These are phyloP conservation scores for Campylomormyrus tamandua DNA, from an alignment of 2,113 vertebrate species.

Conservation along the genomic window DNA sequence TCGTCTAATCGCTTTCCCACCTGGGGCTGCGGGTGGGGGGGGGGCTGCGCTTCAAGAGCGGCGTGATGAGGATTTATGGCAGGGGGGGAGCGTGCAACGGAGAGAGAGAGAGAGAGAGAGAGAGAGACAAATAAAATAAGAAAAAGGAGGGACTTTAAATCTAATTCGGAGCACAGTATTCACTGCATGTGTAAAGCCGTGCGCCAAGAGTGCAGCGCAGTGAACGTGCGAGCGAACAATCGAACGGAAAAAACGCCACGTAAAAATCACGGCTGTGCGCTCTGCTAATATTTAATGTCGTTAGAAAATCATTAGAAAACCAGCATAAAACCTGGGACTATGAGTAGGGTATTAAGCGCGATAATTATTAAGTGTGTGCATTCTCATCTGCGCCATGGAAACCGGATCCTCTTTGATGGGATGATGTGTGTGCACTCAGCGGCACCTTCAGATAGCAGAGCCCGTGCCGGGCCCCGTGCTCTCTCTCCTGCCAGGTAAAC, in stretches of 20 bases:
- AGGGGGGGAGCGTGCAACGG: slow-evolving; percentile 8
- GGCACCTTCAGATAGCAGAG: slow-evolving; percentile 63
- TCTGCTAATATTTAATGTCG: slow-evolving; percentile 78
- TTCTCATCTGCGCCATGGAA: slow-evolving; percentile 60
- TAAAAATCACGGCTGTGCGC: slow-evolving; percentile 69
- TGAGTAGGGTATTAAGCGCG: slow-evolving; percentile 75
- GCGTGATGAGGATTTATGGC: slow-evolving; percentile 25
- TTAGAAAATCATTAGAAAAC: slow-evolving; percentile 80
- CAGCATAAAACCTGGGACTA: slow-evolving; percentile 74
- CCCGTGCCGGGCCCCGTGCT: slow-evolving; percentile 49
- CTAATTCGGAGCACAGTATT: slow-evolving; percentile 64
- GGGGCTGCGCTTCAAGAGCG: slow-evolving; percentile 40
- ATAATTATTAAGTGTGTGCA: slow-evolving; percentile 70
- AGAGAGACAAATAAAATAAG: slow-evolving; percentile 65
- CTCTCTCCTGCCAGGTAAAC: slow-evolving; percentile 48
- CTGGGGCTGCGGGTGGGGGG: slow-evolving; percentile 42
- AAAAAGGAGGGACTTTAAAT: slow-evolving; percentile 66
- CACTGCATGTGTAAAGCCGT: slow-evolving; percentile 62
- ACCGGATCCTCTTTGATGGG: slow-evolving; percentile 60
- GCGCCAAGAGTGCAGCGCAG: slow-evolving; percentile 48
- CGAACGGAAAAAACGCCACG: slow-evolving; percentile 48
- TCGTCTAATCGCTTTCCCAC: slow-evolving; percentile 67
- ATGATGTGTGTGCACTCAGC: slow-evolving; percentile 60
- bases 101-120: slow-evolving; percentile 32
- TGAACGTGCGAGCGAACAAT: background rate